Evolutionary conservation across 2,888 invertebrate species (phyloP).

Genomic region (Hydriomena furcata): DNA sequence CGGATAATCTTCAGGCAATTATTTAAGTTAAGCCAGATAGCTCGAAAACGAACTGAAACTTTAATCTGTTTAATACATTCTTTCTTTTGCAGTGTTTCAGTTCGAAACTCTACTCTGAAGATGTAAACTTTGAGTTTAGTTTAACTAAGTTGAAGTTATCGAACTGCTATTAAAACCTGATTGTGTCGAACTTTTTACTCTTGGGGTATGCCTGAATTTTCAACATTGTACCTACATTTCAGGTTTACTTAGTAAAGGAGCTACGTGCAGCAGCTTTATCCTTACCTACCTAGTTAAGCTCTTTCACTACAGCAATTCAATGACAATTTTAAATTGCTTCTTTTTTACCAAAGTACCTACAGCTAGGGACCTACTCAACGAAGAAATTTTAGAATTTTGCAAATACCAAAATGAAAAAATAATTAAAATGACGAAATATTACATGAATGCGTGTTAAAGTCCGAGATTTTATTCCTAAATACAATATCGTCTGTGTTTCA

Average conservation of each 20-base stretch:
- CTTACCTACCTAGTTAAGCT: neutral
- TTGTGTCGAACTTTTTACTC: conserved; percentile 25
- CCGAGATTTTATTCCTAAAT: no score
- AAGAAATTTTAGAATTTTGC: no score
- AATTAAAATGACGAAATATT: no score
- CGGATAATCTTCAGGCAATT: neutral
- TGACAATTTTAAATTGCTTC: no score
- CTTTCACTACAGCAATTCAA: neutral
- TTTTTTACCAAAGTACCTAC: no score
- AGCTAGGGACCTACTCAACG: no score
- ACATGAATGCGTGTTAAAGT: no score
- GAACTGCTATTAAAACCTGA: conserved; percentile 23
- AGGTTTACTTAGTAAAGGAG: conserved; percentile 9
- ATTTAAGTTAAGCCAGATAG: conserved; percentile 1
- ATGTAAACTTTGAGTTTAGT: conserved; percentile 4
- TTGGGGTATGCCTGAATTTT: conserved; percentile 19
- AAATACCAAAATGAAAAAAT: no score
- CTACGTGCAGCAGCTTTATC: neutral
- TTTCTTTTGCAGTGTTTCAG: conserved; percentile 9
- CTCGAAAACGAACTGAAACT: conserved; percentile 10
- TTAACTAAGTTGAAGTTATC: conserved; percentile 12
- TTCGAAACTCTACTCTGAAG: conserved; percentile 10
- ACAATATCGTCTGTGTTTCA: no score
- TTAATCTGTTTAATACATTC: conserved; percentile 10
- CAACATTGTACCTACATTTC: conserved; percentile 7